Evolutionary conservation across 2,888 invertebrate genomes (phyloP), one percentile per base, ranked within the genome.

Genomic region (Tenthredo scrophulariae): DNA sequence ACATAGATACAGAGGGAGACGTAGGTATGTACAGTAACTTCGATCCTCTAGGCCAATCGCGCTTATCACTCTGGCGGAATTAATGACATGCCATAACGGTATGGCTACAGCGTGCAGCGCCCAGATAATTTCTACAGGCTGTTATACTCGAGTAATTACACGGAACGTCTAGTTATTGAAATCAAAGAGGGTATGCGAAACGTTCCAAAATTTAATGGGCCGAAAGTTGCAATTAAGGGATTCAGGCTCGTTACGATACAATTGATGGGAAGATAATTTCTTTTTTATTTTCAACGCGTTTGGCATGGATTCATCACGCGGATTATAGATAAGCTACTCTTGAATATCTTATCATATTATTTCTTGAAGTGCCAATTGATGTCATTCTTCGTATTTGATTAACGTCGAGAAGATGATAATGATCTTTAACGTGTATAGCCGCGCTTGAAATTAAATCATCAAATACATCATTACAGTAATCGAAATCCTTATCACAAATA

Each of bases 21-120:
- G 6, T n/a, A 7, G n/a, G 6, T 50, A 33, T 33, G 4, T 33
- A 54, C n/a, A n/a, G 18, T 74, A 40, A 6, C 72, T n/a, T 26
- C 29, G 77, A n/a, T 54, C 33, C 33, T 50, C 50, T 33, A 29
- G 29, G 33, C 50, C 80, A 80, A 80, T 80, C 62, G 40, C 40
- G 62, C 29, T 80, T 40, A 80, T 62, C 62, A 40, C 43, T n/a
- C 62, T 58, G 26, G 18, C 37, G 40, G 26, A 65, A 65, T 80
- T 80, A 80, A 62, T 80, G 80, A 62, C 65, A 62, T 40, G 37
- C 65, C 80, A 62, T 80, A 80, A 80, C 80, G n/a, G 37, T 74
- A 43, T 29, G 37, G 40, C 62, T 40, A 62, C 33, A 77, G 15
- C 77, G 40, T 7, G 1, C 18, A 54, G 50, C 77, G 26, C 15